phyloP scores from a whole-genome alignment of 1,140 invertebrate genomes.

The Macrobrachium nipponense region DNA sequence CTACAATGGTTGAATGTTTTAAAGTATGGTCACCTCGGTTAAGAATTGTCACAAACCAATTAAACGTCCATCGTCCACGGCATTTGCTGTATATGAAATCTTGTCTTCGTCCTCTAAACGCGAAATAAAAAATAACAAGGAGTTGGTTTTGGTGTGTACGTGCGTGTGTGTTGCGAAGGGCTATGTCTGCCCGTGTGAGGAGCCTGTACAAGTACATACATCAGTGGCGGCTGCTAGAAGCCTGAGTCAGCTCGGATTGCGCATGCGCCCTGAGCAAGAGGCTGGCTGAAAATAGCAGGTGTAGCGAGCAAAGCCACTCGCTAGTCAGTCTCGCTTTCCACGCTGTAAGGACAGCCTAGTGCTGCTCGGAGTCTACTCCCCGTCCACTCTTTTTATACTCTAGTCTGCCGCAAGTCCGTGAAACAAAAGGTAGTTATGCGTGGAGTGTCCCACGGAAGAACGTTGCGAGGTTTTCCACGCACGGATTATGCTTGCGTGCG shows the following conservation, averaged over 20 bases:
- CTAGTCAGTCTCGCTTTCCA: slow-evolving; percentile 18
- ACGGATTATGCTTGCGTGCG: neutral
- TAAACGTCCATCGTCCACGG: too few species aligned
- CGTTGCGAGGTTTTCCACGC: neutral
- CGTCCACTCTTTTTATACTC: slow-evolving; percentile 33
- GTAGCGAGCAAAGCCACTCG: slow-evolving; percentile 23
- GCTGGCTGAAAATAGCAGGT: slow-evolving; percentile 41
- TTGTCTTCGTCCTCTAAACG: too few species aligned
- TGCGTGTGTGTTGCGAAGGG: neutral
- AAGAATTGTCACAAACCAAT: too few species aligned
- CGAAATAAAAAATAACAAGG: too few species aligned
- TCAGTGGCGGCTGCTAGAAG: slow-evolving; percentile 6
- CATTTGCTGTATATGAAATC: too few species aligned
- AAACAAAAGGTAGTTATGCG: slow-evolving; percentile 24
- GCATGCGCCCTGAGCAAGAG: slow-evolving; percentile 20
- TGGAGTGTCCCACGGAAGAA: neutral
- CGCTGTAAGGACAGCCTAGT: slow-evolving; percentile 8
- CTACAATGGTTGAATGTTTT: too few species aligned
- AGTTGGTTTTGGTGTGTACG: too few species aligned
- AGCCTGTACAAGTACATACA: neutral
- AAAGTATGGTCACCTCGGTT: too few species aligned
- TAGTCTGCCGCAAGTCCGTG: slow-evolving; percentile 2
- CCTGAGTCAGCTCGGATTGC: slow-evolving; percentile 17
- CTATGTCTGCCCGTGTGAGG: slow-evolving; percentile 8
- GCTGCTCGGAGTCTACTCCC: slow-evolving; percentile 22